Evolutionary conservation across 2,113 vertebrate species (phyloP).

Genomic region (Caretta caretta): DNA sequence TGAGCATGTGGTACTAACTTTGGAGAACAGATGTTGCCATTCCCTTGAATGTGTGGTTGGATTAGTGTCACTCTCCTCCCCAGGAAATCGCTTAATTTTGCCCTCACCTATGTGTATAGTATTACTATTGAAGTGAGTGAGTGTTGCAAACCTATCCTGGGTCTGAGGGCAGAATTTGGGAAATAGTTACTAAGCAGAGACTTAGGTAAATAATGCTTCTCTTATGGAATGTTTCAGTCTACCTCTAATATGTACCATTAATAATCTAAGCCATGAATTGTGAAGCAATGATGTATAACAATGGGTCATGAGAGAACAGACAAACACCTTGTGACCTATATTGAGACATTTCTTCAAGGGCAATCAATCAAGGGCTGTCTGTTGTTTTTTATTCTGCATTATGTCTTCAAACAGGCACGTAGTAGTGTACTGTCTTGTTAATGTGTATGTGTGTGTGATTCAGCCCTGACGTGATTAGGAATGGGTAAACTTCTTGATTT

Average conservation of each 20-base stretch:
- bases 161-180: background rate
- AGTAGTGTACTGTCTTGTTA: background rate
- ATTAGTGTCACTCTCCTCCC: background rate
- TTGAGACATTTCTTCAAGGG: background rate
- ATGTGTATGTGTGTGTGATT: background rate
- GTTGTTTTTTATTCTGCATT: background rate
- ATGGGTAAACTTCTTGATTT: background rate
- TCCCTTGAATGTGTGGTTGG: fast-evolving
- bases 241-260: background rate
- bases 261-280: background rate
- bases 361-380: background rate
- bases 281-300: background rate
- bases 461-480: background rate
- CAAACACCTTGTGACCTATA: background rate
- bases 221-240: background rate
- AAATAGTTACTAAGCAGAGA: background rate
- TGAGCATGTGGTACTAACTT: background rate
- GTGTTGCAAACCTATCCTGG: background rate
- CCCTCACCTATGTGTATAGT: background rate
- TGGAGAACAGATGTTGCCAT: background rate
- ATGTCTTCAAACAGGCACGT: background rate
- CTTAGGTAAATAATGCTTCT: background rate
- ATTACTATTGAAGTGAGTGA: background rate
- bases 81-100: background rate
- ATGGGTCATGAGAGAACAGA: background rate